A percentile compares a stretch with the other conserved stretches of the same genome.
phyloP scores from a whole-genome alignment of 2,113 vertebrate species.

The Serinus canaria region DNA sequence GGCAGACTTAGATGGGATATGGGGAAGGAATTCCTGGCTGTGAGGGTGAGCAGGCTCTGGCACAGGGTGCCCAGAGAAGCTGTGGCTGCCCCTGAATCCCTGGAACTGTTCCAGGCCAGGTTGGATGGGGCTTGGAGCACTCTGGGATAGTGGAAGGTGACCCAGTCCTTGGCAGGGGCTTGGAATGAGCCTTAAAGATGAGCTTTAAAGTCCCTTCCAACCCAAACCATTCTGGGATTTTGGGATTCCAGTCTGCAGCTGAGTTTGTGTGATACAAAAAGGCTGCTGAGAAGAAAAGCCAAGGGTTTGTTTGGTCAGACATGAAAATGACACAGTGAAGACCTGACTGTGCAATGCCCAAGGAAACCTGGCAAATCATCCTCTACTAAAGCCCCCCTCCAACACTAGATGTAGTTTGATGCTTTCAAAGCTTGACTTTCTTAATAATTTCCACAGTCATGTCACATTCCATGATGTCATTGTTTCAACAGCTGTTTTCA shows the following conservation, averaged over 20 bases:
- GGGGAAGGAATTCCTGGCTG: too few relatives aligned
- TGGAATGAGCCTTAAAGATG: background rate
- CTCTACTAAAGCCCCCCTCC: background rate
- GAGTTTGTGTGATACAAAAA: background rate
- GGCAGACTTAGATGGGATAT: background rate
- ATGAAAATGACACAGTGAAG: background rate
- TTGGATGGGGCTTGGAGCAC: rapidly evolving
- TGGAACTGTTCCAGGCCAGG: background rate
- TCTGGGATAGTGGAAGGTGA: background rate
- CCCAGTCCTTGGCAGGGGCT: background rate
- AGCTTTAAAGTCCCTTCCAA: background rate
- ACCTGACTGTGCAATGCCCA: background rate
- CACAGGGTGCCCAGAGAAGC: rapidly evolving
- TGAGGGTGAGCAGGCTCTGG: background rate
- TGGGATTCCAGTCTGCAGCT: background rate
- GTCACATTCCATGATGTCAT: conserved; percentile 70
- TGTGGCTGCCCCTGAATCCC: background rate
- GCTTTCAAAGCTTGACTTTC: conserved; percentile 59
- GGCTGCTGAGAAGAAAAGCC: background rate
- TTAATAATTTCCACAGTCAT: conserved; percentile 67
- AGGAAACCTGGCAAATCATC: conserved; percentile 34
- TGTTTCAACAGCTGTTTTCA: conserved; percentile 79
- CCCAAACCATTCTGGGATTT: background rate
- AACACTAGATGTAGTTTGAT: conserved; percentile 5
- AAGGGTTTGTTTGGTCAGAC: background rate